A percentile compares a stretch with the other conserved stretches of the same genome.
Conservation (phyloP, 2,797 vertebrate species). For the Chaenodraco wilsoni region DNA sequence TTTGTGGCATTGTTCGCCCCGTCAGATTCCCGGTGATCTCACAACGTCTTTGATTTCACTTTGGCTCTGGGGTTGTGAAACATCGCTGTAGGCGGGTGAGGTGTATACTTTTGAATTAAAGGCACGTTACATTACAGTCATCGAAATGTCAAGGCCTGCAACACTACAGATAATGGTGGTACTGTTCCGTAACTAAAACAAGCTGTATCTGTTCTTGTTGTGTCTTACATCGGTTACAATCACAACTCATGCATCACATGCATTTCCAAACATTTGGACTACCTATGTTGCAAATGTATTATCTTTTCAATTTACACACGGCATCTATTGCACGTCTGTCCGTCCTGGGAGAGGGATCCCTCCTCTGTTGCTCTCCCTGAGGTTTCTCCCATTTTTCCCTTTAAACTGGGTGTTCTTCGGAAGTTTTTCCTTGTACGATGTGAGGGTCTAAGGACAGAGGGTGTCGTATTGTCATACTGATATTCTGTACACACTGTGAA, state of each 20-base stretch:
- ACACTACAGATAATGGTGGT: conserved; percentile 7
- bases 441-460: no score
- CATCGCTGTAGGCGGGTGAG: conserved; percentile 30
- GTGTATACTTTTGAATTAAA: conserved; percentile 30
- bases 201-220: conserved; percentile 1
- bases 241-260: not conserved
- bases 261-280: no score
- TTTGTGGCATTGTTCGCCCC: conserved; percentile 31
- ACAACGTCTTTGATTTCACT: conserved; percentile 18
- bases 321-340: no score
- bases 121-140: conserved; percentile 15
- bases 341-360: no score
- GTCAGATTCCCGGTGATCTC: conserved; percentile 35
- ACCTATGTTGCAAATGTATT: no score
- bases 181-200: conserved; percentile 7
- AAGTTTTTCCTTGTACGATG: no score
- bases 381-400: no score
- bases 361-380: no score
- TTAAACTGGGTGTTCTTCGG: no score
- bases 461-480: no score
- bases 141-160: conserved; percentile 42
- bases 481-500: no score
- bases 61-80: conserved; percentile 55
- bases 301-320: no score
- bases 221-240: not conserved